Evolutionary conservation across 2,113 vertebrate species (phyloP).

Genomic region (Acrocephalus kingi): DNA sequence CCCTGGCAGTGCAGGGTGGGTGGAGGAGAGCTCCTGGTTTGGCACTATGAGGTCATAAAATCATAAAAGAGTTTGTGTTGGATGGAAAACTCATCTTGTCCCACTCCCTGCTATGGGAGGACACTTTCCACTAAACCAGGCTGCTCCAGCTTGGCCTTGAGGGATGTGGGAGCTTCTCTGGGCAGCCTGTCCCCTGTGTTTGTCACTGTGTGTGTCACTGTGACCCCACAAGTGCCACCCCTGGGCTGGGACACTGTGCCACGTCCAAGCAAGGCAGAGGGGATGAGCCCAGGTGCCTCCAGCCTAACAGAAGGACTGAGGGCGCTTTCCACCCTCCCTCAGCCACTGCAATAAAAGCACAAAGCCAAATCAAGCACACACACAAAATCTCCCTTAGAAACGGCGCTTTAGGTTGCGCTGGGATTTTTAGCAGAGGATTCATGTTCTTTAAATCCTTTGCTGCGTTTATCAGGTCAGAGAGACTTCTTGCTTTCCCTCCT

Average conservation of each 20-base stretch:
- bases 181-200: not conserved
- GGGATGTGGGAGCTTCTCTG: not conserved
- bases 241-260: not conserved
- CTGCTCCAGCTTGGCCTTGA: not conserved
- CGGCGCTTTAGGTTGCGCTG: not conserved
- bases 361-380: not conserved
- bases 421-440: not conserved
- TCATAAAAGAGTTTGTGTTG: not conserved
- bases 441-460: not conserved
- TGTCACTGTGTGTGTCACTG: accelerated
- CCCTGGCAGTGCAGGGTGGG: not conserved
- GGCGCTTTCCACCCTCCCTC: not conserved
- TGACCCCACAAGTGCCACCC: not conserved
- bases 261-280: not conserved
- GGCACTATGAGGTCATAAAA: accelerated
- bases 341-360: not conserved
- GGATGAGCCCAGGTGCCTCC: not conserved
- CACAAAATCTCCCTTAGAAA: not conserved
- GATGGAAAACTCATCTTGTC: not conserved
- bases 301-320: not conserved
- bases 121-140: not conserved
- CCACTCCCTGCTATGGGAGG: not conserved
- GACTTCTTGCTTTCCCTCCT: not conserved
- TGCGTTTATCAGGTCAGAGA: not conserved
- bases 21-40: not conserved